These are phyloP conservation scores for Hetaerina titia DNA, from an alignment of 2,888 invertebrate genomes.

Conservation along the genomic window DNA sequence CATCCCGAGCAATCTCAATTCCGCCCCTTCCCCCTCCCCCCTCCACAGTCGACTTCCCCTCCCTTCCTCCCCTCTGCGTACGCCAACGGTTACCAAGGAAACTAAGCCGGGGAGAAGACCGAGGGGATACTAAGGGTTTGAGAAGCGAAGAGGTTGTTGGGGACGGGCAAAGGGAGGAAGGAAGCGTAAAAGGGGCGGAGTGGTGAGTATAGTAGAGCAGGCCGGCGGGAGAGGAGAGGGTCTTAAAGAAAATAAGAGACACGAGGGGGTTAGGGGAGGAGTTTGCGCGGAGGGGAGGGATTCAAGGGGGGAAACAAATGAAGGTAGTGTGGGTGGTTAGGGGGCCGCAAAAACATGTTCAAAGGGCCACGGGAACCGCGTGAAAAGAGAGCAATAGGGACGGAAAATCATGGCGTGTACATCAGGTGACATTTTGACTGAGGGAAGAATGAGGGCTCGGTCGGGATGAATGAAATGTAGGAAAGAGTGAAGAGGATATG, in stretches of 20 bases:
- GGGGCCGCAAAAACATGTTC: not conserved
- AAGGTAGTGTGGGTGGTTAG: not conserved
- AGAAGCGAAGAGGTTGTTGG: conserved; percentile 70
- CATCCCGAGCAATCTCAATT: conserved; percentile 38
- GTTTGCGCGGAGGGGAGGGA: not conserved
- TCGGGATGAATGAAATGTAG: too few relatives aligned
- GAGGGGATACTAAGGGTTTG: conserved; percentile 70
- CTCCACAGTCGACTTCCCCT: conserved; percentile 71
- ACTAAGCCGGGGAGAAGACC: conserved; percentile 73
- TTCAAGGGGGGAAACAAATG: not conserved
- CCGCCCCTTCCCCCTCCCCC: conserved; percentile 70
- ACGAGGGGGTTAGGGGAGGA: not conserved
- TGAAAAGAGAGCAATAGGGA: not conserved
- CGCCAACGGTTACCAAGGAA: conserved; percentile 73
- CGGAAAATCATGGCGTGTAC: not conserved
- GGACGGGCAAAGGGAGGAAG: not conserved
- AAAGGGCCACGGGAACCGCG: not conserved
- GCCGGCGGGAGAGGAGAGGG: not conserved
- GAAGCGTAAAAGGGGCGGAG: conserved; percentile 40
- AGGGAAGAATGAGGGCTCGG: not conserved
- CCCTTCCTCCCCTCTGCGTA: conserved; percentile 73
- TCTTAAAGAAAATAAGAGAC: conserved; percentile 22
- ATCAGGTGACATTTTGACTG: not conserved
- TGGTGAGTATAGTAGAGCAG: not conserved
- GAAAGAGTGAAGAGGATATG: too few relatives aligned